Evolutionary conservation across 2,113 vertebrate genomes (phyloP).

Genomic region (Nettapus auritus): DNA sequence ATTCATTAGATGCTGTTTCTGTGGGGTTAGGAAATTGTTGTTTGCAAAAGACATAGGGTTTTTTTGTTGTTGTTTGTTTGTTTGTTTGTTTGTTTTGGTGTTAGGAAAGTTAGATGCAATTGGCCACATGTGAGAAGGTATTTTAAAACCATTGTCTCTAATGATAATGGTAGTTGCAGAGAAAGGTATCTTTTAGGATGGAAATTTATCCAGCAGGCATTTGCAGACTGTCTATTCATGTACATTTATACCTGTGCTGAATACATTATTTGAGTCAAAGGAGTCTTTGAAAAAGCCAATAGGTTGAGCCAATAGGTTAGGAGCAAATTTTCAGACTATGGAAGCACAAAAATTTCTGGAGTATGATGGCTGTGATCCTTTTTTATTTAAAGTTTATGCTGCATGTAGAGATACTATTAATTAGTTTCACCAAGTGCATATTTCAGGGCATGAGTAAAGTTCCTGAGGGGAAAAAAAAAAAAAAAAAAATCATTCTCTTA

Average conservation of each 20-base stretch:
- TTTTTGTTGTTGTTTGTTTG: too few relatives aligned
- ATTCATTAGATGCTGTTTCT: not conserved
- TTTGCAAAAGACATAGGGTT: not conserved
- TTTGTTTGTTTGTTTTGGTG: not conserved
- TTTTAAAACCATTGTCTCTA: not conserved
- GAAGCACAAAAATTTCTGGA: not conserved
- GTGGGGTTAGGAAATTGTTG: not conserved
- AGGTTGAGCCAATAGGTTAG: not conserved
- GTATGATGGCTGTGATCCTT: not conserved
- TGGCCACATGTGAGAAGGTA: not conserved
- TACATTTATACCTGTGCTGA: not conserved
- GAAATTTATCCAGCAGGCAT: not conserved
- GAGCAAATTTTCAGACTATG: not conserved
- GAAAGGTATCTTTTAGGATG: not conserved
- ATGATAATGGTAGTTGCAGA: not conserved
- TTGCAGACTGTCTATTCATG: not conserved
- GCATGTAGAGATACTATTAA: not conserved
- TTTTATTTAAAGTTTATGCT: not conserved
- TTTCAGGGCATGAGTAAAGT: not conserved
- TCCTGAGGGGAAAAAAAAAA: not conserved
- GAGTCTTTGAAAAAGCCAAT: slow-evolving; percentile 20
- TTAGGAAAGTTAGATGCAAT: not conserved
- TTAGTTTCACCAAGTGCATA: not conserved
- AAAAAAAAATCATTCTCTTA: not conserved
- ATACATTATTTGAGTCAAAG: not conserved